Evolutionary conservation across 2,113 vertebrate species (phyloP).

Genomic region (Tyto alba): DNA sequence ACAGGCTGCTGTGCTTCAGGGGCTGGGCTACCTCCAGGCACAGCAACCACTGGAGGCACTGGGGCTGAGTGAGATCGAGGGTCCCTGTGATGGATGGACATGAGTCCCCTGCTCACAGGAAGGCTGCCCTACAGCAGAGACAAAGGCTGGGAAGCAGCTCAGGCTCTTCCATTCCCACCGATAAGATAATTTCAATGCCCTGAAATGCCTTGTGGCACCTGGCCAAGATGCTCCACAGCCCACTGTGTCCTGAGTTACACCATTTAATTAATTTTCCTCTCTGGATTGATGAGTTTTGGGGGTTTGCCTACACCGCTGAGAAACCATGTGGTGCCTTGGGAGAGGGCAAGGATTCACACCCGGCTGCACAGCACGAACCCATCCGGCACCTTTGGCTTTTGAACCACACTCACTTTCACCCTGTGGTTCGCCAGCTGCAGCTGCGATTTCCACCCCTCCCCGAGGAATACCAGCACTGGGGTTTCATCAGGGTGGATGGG

Average conservation of each 20-base stretch:
- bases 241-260: rapidly evolving
- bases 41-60: not conserved
- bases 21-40: not conserved
- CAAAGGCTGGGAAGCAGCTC: not conserved
- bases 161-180: not conserved
- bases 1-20: not conserved
- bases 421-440: not conserved
- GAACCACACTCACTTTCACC: not conserved
- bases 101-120: not conserved
- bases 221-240: not conserved
- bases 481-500: not conserved
- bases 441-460: not conserved
- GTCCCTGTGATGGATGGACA: not conserved
- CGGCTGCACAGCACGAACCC: not conserved
- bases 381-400: not conserved
- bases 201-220: not conserved
- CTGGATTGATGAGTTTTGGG: not conserved
- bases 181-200: not conserved
- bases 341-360: not conserved
- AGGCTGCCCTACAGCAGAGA: not conserved
- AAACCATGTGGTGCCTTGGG: rapidly evolving
- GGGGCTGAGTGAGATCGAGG: not conserved
- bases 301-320: not conserved
- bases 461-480: not conserved
- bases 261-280: not conserved